Base-by-base conservation (phyloP, 2,113 vertebrate genomes). In the Rhinolophus sinicus region DNA sequence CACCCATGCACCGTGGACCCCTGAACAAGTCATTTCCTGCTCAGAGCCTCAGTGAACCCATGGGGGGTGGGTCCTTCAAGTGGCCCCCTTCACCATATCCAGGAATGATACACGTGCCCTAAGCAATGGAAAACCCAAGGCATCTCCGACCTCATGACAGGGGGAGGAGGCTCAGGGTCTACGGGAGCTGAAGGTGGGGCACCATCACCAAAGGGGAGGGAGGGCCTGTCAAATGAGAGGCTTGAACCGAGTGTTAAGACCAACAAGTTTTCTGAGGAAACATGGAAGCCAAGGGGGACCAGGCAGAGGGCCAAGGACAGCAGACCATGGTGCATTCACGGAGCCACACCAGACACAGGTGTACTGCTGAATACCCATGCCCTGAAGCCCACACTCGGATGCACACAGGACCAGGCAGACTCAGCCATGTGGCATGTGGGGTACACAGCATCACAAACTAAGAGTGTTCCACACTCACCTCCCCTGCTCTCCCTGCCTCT, bases 391-490 rank as follows among this genome's bases (percentile, higher is more conserved):
- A 22, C 87, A 38, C 8, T 72, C 38, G 58, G 24, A 10, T 38
- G 60, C 18, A 5, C 7, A 0, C 8, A 28, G 73, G 26, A 10
- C 7, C 40, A 14, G 33, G 56, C 5, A 33, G 67, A 8, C 18
- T 38, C 19, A 11, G 19, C 26, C 24, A 50, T 10, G 47, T 50
- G 47, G 18, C 8, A 35, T 2, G 2, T 40, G 13, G 30, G 19
- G 28, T 14, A 10, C 15, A 15, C 21, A 15, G 50, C 62, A 19
- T 19, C 62, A 47, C 19, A n/a, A 2, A 1, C 4, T 2, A n/a
- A 2, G 1, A 18, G 15, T 1, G 6, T 5, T 6, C 26, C 26
- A 4, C 5, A 16, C 11, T 1, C 9, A 19, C 26, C 0, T 10
- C 24, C n/a, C 12, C 56, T 0, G 3, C 52, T 9, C 38, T 33